A percentile compares a stretch with the other conserved stretches of the same genome.
Conservation (phyloP, 2,888 invertebrate genomes). For the Spilarctia lutea region DNA sequence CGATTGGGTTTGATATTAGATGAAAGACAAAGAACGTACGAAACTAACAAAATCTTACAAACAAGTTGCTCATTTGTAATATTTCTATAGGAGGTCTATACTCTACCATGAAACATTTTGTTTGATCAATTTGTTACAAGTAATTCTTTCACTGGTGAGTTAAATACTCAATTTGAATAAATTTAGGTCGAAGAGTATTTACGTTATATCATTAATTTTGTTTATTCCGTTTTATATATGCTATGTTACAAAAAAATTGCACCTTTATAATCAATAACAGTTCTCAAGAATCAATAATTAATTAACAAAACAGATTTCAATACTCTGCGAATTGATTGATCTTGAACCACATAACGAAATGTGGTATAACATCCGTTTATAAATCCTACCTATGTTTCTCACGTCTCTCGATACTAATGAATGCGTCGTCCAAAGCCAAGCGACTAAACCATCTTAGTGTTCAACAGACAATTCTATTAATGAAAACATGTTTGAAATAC, state of each 20-base stretch:
- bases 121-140: too few relatives aligned
- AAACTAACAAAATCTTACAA: too few relatives aligned
- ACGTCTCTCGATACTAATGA: not conserved
- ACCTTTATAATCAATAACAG: not conserved
- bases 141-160: not conserved
- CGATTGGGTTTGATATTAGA: too few relatives aligned
- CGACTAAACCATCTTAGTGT: not conserved
- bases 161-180: not conserved
- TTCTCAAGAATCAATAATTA: too few relatives aligned
- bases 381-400: too few relatives aligned
- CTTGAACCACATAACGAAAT: not conserved
- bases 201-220: not conserved
- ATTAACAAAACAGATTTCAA: not conserved
- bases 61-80: too few relatives aligned
- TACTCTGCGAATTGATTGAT: not conserved
- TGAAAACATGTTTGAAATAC: not conserved
- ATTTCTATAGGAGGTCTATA: too few relatives aligned
- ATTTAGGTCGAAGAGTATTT: not conserved
- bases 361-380: too few relatives aligned
- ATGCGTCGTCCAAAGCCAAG: not conserved
- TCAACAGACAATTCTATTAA: not conserved
- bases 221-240: too few relatives aligned
- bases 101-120: too few relatives aligned
- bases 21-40: too few relatives aligned
- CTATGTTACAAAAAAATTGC: not conserved